These are phyloP conservation scores for Taenioides sp. DNA, from an alignment of 2,797 vertebrate species.

Conservation along the genomic window DNA sequence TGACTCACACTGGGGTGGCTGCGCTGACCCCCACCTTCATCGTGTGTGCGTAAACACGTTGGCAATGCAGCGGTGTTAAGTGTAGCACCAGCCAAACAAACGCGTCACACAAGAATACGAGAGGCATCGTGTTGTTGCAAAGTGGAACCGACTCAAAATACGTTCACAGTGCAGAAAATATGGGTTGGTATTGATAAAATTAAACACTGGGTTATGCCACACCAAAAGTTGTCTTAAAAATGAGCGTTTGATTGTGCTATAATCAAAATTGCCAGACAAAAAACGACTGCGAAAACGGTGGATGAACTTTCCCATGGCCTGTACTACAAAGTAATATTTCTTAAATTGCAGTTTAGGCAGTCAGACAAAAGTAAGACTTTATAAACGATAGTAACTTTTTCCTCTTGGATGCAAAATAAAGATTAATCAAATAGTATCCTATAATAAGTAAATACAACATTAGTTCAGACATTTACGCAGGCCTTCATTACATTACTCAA, in stretches of 20 bases:
- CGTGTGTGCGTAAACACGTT: slow-evolving; percentile 4
- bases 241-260: neutral
- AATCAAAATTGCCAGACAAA: neutral
- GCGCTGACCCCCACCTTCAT: slow-evolving; percentile 9
- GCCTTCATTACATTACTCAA: neutral
- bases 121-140: neutral
- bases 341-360: neutral
- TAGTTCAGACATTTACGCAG: too few species aligned
- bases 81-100: slow-evolving; percentile 10
- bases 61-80: neutral
- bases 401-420: neutral
- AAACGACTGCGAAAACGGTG: neutral
- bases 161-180: neutral
- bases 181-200: neutral
- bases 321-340: neutral
- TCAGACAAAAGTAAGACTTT: neutral
- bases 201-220: neutral
- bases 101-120: neutral
- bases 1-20: slow-evolving; percentile 36
- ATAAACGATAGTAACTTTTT: neutral
- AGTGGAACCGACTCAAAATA: neutral
- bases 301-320: neutral
- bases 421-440: neutral
- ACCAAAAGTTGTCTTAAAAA: neutral
- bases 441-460: neutral